These are phyloP conservation scores for Caenorhabditis remanei DNA, from an alignment of 1,140 invertebrate species.

Conservation along the genomic window DNA sequence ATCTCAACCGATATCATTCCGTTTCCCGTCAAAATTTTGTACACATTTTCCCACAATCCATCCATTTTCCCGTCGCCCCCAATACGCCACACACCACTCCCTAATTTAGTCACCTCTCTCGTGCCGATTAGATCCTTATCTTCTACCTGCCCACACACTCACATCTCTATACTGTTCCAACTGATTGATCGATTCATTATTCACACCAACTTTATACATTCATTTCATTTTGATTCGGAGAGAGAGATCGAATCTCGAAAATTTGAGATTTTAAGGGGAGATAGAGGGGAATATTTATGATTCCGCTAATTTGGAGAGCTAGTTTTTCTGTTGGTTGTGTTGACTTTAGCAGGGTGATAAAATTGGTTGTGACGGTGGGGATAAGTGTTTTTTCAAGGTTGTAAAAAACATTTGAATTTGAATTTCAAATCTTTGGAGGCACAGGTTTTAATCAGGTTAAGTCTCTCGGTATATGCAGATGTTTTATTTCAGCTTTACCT, in stretches of 20 bases:
- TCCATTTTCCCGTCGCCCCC: neutral
- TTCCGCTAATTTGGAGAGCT: neutral
- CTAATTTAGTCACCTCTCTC: conserved; percentile 22
- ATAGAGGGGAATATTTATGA: neutral
- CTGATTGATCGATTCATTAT: conserved; percentile 47
- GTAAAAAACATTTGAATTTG: too few species aligned
- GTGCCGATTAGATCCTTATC: conserved; percentile 32
- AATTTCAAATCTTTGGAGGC: too few species aligned
- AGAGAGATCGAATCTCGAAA: neutral
- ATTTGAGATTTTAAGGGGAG: neutral
- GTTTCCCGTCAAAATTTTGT: too few species aligned
- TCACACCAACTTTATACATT: conserved; percentile 28
- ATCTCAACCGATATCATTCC: too few species aligned
- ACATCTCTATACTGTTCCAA: too few species aligned
- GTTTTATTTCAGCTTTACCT: too few species aligned
- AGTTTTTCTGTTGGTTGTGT: neutral
- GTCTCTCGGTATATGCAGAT: too few species aligned
- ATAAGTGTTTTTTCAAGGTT: too few species aligned
- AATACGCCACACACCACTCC: neutral
- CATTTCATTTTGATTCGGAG: neutral
- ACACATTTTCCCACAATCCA: too few species aligned
- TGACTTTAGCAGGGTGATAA: too few species aligned
- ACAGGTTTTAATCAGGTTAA: too few species aligned
- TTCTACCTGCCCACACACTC: neutral
- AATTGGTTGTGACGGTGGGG: too few species aligned